Evolutionary conservation across 37 sponge, comb jelly and placozoan species (phyloP).

Genomic region (Diacarnus erythraeanus): DNA sequence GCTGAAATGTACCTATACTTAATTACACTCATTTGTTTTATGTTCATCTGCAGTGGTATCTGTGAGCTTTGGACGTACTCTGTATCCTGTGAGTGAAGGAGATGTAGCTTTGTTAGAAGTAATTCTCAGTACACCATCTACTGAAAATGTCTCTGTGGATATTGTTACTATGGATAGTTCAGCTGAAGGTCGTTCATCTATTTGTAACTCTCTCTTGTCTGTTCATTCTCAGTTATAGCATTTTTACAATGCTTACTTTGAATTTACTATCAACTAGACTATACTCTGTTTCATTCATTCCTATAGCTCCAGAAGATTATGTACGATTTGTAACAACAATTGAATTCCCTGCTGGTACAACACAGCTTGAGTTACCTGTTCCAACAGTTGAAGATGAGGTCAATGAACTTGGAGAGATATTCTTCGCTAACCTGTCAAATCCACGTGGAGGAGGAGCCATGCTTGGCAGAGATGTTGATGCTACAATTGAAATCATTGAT

Average conservation of each 20-base stretch:
- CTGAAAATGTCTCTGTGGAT: background rate
- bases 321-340: background rate
- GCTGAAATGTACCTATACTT: background rate
- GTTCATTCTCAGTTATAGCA: background rate
- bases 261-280: background rate
- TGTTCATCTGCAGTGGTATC: constrained; percentile 6
- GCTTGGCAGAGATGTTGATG: background rate
- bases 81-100: constrained; percentile 39
- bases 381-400: constrained; percentile 30
- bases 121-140: background rate
- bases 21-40: background rate
- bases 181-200: constrained; percentile 20
- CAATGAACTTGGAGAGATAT: constrained; percentile 26
- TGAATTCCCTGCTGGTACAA: constrained; percentile 20
- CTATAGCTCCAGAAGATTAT: constrained; percentile 30
- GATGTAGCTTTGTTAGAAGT: constrained; percentile 1
- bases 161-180: constrained; percentile 10
- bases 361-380: background rate
- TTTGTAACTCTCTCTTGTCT: too few species aligned
- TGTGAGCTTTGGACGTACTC: constrained; percentile 35
- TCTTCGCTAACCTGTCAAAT: constrained; percentile 16
- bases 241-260: too few species aligned
- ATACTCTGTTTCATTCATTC: too few species aligned
- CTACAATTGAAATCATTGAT: constrained; percentile 27
- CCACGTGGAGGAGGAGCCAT: background rate